These are phyloP conservation scores for Ophion ellenae DNA, from an alignment of 2,888 invertebrate species.

Conservation along the genomic window DNA sequence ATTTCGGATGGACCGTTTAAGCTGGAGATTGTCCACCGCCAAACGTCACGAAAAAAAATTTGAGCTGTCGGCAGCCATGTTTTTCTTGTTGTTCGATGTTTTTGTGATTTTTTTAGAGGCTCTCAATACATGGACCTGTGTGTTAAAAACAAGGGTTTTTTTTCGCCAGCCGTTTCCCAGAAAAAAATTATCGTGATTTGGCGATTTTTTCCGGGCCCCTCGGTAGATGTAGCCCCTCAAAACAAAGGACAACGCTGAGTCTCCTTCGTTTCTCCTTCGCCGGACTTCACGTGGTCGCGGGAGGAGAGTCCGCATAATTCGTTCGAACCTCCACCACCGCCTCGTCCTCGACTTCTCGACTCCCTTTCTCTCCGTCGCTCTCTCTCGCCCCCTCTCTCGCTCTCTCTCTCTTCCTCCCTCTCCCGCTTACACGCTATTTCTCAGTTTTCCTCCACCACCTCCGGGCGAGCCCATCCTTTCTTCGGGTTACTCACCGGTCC, in stretches of 20 bases:
- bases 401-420: constrained; percentile 45
- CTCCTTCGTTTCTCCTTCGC: constrained; percentile 11
- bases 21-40: too few relatives aligned
- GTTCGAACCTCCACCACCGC: constrained; percentile 61
- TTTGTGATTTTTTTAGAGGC: too few relatives aligned
- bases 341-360: constrained; percentile 47
- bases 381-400: constrained; percentile 1
- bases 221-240: too few relatives aligned
- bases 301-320: constrained; percentile 49
- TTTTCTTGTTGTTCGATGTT: too few relatives aligned
- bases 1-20: too few relatives aligned
- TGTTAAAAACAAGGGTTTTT: too few relatives aligned
- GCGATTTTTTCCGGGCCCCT: too few relatives aligned
- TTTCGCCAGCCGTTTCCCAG: too few relatives aligned
- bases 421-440: constrained; percentile 56
- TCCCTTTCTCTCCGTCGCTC: constrained; percentile 60
- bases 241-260: not conserved
- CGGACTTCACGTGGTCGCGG: not conserved
- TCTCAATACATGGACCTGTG: too few relatives aligned
- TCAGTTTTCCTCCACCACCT: constrained; percentile 68
- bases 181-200: too few relatives aligned
- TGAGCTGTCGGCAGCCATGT: too few relatives aligned
- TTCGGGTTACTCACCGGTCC: constrained; percentile 76
- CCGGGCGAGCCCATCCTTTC: constrained; percentile 65
- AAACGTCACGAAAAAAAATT: too few relatives aligned